Conservation (phyloP, 1,140 invertebrate species). For the Sipha flava region DNA sequence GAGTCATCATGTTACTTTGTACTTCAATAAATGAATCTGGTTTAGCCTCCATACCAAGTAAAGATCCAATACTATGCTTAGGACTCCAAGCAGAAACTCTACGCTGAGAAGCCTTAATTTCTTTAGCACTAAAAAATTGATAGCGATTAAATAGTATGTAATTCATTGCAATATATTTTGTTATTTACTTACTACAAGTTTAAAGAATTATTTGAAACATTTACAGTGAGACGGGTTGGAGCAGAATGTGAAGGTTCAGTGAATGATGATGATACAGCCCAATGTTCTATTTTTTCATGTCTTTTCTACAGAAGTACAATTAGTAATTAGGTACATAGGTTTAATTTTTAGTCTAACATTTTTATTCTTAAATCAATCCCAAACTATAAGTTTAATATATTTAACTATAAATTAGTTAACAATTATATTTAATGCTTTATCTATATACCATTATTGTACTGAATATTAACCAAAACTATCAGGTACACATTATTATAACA, state of each 20-base stretch:
- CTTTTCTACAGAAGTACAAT: no score
- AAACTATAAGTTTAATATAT: no score
- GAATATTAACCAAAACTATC: no score
- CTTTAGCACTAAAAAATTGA: slow-evolving; percentile 13
- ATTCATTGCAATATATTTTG: no score
- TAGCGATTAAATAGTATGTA: background rate
- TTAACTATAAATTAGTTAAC: no score
- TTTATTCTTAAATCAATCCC: no score
- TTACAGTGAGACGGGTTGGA: slow-evolving; percentile 43
- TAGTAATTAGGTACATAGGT: no score
- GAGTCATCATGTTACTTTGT: slow-evolving; percentile 46
- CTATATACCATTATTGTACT: no score
- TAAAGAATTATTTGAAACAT: background rate
- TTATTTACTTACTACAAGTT: background rate
- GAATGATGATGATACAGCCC: slow-evolving; percentile 46
- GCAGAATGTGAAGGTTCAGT: slow-evolving; percentile 50
- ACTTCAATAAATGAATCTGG: slow-evolving; percentile 63
- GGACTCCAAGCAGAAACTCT: slow-evolving; percentile 64
- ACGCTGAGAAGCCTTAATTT: slow-evolving; percentile 26
- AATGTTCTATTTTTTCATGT: slow-evolving; percentile 50
- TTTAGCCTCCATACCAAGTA: slow-evolving; percentile 67
- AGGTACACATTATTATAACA: no score
- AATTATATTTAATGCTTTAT: no score
- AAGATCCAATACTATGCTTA: slow-evolving; percentile 68
- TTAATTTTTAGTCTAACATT: no score